phyloP scores from a whole-genome alignment of 2,113 vertebrate genomes.

The Rostratula benghalensis region DNA sequence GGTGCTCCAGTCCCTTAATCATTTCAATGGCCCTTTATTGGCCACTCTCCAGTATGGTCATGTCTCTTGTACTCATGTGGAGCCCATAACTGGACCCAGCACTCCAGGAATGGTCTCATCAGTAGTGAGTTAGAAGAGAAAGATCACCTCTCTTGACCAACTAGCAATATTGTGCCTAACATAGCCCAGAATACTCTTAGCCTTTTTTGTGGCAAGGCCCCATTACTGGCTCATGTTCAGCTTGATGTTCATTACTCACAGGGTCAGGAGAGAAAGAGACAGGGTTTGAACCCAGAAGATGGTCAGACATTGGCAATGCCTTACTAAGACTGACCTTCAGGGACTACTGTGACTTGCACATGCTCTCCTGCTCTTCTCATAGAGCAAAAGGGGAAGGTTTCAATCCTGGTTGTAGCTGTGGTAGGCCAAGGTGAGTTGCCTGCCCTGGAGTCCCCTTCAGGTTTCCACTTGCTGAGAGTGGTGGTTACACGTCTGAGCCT shows the following conservation, averaged over 20 bases:
- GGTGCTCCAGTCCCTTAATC: background rate
- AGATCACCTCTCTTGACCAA: background rate
- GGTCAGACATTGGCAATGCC: no score
- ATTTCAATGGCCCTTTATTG: no score
- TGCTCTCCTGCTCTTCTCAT: background rate
- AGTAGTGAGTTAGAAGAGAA: background rate
- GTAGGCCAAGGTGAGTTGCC: background rate
- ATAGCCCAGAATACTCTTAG: background rate
- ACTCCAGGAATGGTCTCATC: background rate
- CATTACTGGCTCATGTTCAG: background rate
- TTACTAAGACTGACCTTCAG: background rate
- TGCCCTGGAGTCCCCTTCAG: no score
- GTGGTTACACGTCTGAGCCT: background rate
- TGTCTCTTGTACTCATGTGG: background rate
- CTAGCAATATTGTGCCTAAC: background rate
- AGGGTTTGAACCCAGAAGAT: background rate
- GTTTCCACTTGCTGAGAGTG: background rate
- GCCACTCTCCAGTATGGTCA: background rate
- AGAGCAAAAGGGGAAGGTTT: background rate
- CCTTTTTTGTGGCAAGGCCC: background rate
- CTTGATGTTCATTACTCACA: rapidly evolving
- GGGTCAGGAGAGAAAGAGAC: background rate
- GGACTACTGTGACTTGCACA: background rate
- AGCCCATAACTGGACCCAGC: background rate
- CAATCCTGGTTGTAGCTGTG: background rate